Percentiles rank a stretch among this genome's conserved stretches.
Evolutionary conservation across 2,113 vertebrate species (phyloP).

Genomic region (Setophaga kirtlandii): DNA sequence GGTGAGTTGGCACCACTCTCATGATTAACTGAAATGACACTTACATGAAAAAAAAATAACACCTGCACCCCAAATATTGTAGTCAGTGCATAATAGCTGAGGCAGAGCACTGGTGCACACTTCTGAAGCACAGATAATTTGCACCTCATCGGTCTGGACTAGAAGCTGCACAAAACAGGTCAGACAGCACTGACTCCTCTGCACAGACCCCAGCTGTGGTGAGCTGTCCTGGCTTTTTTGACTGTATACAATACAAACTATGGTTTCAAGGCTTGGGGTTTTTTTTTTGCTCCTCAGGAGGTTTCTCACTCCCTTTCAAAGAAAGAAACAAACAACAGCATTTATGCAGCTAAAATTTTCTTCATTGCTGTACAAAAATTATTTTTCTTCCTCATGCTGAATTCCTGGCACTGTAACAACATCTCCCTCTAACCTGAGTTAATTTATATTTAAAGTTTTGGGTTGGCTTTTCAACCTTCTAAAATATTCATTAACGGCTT

Average conservation of each 20-base stretch:
- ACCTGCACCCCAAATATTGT: neutral
- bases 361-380: neutral
- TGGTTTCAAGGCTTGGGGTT: neutral
- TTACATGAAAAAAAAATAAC: neutral
- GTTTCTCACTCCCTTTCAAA: neutral
- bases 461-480: neutral
- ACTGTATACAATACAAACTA: neutral
- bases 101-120: neutral
- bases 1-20: neutral
- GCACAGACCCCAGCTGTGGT: neutral
- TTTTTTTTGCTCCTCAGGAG: neutral
- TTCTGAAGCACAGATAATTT: neutral
- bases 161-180: neutral
- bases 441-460: conserved; percentile 12
- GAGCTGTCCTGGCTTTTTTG: neutral
- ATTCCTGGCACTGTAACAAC: neutral
- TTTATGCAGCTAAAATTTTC: neutral
- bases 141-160: neutral
- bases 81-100: neutral
- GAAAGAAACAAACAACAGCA: neutral
- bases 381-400: neutral
- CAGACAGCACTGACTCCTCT: neutral
- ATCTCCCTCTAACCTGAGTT: neutral
- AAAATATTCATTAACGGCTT: neutral
- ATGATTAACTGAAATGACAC: neutral